These are phyloP conservation scores for Felis chaus DNA, from an alignment of 2,113 vertebrate species.

Conservation along the genomic window DNA sequence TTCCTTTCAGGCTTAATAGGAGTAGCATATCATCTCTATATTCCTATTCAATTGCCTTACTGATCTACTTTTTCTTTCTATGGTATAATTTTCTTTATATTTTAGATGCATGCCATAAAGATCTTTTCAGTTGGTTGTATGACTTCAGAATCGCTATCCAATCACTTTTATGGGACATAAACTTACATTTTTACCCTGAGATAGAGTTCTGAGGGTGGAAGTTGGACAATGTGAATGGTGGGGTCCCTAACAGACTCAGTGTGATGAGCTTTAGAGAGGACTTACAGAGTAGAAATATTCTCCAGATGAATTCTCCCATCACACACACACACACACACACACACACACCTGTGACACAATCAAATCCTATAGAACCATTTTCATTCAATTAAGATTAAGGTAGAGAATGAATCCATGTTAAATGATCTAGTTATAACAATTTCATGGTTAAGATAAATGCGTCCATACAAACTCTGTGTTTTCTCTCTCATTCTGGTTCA, in stretches of 20 bases:
- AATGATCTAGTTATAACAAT: slow-evolving; percentile 25
- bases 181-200: background rate
- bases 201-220: background rate
- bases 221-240: accelerated
- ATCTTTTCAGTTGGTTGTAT: background rate
- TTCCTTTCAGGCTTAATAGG: background rate
- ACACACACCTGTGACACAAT: background rate
- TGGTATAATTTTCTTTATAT: background rate
- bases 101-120: background rate
- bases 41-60: background rate
- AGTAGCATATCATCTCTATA: background rate
- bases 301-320: background rate
- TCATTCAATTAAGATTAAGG: background rate
- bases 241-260: background rate
- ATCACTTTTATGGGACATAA: background rate
- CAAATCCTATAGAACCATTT: background rate
- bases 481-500: background rate
- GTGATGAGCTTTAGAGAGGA: background rate
- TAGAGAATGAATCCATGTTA: background rate
- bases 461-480: background rate
- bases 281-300: background rate
- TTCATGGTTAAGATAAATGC: slow-evolving; percentile 47
- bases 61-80: background rate
- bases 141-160: background rate
- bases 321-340: background rate